Evolutionary conservation across 2,888 invertebrate genomes (phyloP).

Genomic region (Epistrophella euchroma): DNA sequence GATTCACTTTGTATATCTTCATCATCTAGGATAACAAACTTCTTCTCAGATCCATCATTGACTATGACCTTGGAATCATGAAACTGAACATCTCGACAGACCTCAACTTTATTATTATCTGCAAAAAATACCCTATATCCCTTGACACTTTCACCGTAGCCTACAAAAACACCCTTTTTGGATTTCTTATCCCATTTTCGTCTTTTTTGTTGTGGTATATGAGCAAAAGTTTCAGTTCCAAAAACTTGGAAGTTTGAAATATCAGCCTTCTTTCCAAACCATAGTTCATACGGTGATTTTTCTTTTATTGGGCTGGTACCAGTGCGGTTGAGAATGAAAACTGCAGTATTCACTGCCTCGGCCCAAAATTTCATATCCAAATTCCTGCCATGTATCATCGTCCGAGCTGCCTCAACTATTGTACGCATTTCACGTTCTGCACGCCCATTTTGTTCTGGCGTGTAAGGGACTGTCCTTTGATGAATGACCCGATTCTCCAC

Average conservation of each 20-base stretch:
- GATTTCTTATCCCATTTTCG: constrained; percentile 80
- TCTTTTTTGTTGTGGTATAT: constrained; percentile 77
- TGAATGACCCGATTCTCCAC: constrained; percentile 76
- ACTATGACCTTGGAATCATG: constrained; percentile 3
- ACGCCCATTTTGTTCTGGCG: constrained; percentile 81
- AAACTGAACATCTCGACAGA: constrained; percentile 59
- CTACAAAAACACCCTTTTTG: constrained; percentile 64
- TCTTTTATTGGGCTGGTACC: constrained; percentile 74
- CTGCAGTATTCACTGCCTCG: constrained; percentile 81
- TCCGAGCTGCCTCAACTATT: constrained; percentile 79
- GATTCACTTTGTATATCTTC: constrained; percentile 1
- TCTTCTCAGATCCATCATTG: too few relatives aligned
- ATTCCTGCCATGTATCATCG: constrained; percentile 75
- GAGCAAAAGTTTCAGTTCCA: constrained; percentile 79
- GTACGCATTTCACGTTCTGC: constrained; percentile 78
- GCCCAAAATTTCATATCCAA: constrained; percentile 80
- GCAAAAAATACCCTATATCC: constrained; percentile 73
- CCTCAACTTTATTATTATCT: constrained; percentile 49
- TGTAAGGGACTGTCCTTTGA: constrained; percentile 78
- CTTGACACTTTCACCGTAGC: constrained; percentile 77
- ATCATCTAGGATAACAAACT: neutral
- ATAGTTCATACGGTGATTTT: constrained; percentile 76
- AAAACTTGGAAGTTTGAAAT: constrained; percentile 78
- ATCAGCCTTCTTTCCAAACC: constrained; percentile 22
- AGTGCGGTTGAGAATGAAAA: constrained; percentile 79